Evolutionary conservation across 2,888 invertebrate species (phyloP), one percentile per base, ranked within the genome.

Genomic region (Sphaerophoria rueppellii): DNA sequence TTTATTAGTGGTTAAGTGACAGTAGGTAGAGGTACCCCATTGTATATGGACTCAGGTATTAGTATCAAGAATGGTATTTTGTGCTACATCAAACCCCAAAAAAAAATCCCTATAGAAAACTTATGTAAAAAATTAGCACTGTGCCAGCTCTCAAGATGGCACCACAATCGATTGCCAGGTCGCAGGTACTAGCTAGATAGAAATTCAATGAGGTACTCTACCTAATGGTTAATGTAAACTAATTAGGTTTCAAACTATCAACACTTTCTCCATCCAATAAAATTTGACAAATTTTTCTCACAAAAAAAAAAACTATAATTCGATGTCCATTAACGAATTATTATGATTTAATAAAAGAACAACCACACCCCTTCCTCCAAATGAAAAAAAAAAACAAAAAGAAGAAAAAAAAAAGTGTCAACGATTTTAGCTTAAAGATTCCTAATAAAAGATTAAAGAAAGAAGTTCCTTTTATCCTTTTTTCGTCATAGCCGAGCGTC

Each of bases 391-490:
- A 24, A 24, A 40, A 54, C 2, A 34, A 60, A 32, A 60, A 7
- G 12, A 11, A 61, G 9, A n/a, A 16, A 24, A 37, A 54, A 40
- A 54, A 54, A 67, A 67, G 65, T 65, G 65, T 65, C 67, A 67
- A 54, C 32, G 52, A 65, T 65, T 52, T 67, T 67, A 14, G 24
- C 9, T 40, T 67, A 24, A 32, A 67, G 67, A 67, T 67, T 14
- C 32, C 7, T 32, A 7, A 50, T 65, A 24, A 54, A 40, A 40
- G 67, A 54, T 67, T 67, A 67, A 67, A 37, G 12, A 6, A 2
- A 9, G 6, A 52, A 52, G 52, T 67, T 40, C 11, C 48, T 11
- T 48, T 52, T 9, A 37, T n/a, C 35, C 16, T 6, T 7, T 34
- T n/a, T 32, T 24, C 24, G 24, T 24, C 24, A 4, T 55, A 2